Conservation (phyloP, 2,113 vertebrate genomes). For the Thunnus thynnus region DNA sequence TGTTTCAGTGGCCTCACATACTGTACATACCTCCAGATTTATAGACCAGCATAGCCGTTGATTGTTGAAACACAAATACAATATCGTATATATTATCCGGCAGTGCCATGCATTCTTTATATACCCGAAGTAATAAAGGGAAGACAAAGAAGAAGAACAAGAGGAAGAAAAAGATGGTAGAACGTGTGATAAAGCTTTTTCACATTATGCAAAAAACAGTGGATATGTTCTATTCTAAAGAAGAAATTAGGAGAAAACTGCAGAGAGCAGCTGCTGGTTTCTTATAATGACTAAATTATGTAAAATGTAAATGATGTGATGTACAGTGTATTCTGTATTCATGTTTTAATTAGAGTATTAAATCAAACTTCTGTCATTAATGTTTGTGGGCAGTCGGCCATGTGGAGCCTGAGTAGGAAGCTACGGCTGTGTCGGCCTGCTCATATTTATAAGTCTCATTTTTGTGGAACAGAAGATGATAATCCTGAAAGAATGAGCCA, state of each 20-base stretch:
- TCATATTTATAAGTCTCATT: too few relatives aligned
- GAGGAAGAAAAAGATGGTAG: not conserved
- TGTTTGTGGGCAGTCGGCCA: not conserved
- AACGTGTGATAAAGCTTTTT: not conserved
- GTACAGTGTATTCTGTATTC: not conserved
- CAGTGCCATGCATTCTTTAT: conserved; percentile 15
- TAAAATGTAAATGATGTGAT: too few relatives aligned
- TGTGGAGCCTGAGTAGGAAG: not conserved
- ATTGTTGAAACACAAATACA: not conserved
- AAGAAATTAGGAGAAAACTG: not conserved
- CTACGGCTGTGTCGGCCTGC: not conserved
- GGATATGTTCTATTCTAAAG: not conserved
- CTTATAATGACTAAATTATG: not conserved
- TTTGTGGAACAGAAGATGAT: not conserved
- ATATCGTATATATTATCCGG: not conserved
- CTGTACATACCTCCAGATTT: conserved; percentile 2
- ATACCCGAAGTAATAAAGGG: not conserved
- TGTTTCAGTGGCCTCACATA: not conserved
- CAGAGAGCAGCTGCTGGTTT: not conserved
- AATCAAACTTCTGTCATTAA: not conserved
- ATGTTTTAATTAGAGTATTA: not conserved
- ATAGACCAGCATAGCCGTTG: conserved; percentile 3
- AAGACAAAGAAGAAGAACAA: not conserved
- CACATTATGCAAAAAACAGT: not conserved
- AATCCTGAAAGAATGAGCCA: not conserved